Evolutionary conservation across 1,140 invertebrate genomes (phyloP), one percentile per base, ranked within the genome.

Genomic region (Brachionus manjavacas): DNA sequence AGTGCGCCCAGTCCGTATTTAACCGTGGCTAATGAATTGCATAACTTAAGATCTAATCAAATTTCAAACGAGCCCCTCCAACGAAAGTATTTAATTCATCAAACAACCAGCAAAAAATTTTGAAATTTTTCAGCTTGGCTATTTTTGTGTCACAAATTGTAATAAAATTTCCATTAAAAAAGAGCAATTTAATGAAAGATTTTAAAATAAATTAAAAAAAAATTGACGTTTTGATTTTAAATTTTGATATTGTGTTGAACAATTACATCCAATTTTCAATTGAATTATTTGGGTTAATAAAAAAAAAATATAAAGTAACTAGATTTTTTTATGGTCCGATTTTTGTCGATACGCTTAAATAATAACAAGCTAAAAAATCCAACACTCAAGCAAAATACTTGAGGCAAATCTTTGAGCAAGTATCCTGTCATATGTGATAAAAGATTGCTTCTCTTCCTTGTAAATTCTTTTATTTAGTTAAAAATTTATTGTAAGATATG

Each of bases 21-120:
- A 20, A 64, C n/a, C 11, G 14, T 64, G 9, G 14, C 16, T 35
- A 20, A 20, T 20, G 20, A 55, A 12, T 2, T n/a, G 49, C 41
- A 76, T 9, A 49, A 23, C 11, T 49, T 16, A 76, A 76, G 35
- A 14, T 49, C 31, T 25, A 31, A 76, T 64, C 16, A 43, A 35
- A 81, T 81, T 11, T 81, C 64, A 39, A 81, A 68, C 43, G 79
- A 81, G 39, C 52, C 79, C 8, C 12, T 60, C 6, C 79, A 81
- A 43, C 52, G 79, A 60, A 81, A 68, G 25, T 81, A 81, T 16
- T 43, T 81, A 25, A 81, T 81, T 35, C 79, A 66, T 68, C 76
- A 80, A 80, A 52, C 14, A 28, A 23, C 41, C 8, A 72, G 20
- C 68, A 72, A n/a, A 41, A 72, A 72, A 31, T 11, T 31, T 11